phyloP scores from a whole-genome alignment of 1,140 invertebrate genomes.

The Penaeus japonicus region DNA sequence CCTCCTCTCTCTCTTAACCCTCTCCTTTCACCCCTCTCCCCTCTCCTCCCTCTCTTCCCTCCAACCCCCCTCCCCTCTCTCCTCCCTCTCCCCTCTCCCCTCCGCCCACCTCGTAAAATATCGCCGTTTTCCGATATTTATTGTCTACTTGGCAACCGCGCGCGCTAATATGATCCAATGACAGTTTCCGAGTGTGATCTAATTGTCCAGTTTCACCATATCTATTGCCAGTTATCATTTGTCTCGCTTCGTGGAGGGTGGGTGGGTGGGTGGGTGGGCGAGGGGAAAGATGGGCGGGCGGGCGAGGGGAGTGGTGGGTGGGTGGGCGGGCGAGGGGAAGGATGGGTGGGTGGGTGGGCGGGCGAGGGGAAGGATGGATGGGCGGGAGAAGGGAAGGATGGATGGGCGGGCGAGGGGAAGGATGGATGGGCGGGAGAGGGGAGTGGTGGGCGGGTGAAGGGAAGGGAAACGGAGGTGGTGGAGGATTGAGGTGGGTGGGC shows the following conservation, averaged over 20 bases:
- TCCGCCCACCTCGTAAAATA: too few relatives aligned
- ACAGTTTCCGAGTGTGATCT: background rate
- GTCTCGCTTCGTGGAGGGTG: background rate
- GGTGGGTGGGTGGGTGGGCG: background rate
- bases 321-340: background rate
- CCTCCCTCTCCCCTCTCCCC: too few relatives aligned
- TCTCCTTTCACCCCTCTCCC: too few relatives aligned
- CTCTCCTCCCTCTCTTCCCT: too few relatives aligned
- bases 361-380: too few relatives aligned
- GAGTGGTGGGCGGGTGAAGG: background rate
- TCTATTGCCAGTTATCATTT: conserved; percentile 10
- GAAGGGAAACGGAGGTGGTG: background rate
- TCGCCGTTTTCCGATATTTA: background rate
- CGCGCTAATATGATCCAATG: background rate
- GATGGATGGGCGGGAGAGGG: background rate
- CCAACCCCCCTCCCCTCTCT: too few relatives aligned
- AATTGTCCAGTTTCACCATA: background rate
- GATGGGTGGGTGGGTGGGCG: background rate
- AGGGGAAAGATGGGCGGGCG: background rate
- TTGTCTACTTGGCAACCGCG: background rate
- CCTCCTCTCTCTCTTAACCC: too few relatives aligned
- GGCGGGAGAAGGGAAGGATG: background rate
- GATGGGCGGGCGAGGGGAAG: background rate
- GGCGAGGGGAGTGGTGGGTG: background rate
- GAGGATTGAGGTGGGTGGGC: background rate